Evolutionary conservation across 2,113 vertebrate genomes (phyloP).

Genomic region (Istiophorus platypterus): DNA sequence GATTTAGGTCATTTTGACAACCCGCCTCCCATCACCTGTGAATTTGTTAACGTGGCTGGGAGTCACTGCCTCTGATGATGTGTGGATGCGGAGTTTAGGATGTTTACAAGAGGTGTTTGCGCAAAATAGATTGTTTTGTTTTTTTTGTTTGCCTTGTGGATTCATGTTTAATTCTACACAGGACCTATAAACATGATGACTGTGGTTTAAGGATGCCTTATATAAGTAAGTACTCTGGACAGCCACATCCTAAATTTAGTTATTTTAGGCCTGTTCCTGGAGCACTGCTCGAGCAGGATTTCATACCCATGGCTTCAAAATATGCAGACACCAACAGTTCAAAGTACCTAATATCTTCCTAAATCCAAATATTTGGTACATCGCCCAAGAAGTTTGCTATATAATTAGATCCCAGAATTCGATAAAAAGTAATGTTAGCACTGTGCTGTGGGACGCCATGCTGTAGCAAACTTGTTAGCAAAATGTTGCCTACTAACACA

Average conservation of each 20-base stretch:
- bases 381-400: neutral
- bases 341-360: too few species aligned
- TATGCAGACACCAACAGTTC: neutral
- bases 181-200: neutral
- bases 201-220: neutral
- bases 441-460: neutral
- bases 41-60: constrained; percentile 59
- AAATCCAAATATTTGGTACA: too few species aligned
- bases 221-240: neutral
- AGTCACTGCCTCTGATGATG: constrained; percentile 48
- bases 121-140: neutral
- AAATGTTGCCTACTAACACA: neutral
- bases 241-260: neutral
- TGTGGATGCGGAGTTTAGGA: constrained; percentile 21
- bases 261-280: neutral
- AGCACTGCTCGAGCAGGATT: neutral
- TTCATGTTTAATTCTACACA: neutral
- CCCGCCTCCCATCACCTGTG: constrained; percentile 30
- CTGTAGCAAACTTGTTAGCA: neutral
- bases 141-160: neutral
- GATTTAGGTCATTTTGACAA: constrained; percentile 78
- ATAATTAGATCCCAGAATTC: too few species aligned
- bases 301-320: neutral
- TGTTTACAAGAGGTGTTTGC: constrained; percentile 21
- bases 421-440: too few species aligned